A percentile compares a stretch with the other conserved stretches of the same genome.
Conservation (phyloP, 1,140 invertebrate species). For the Euura lappo region DNA sequence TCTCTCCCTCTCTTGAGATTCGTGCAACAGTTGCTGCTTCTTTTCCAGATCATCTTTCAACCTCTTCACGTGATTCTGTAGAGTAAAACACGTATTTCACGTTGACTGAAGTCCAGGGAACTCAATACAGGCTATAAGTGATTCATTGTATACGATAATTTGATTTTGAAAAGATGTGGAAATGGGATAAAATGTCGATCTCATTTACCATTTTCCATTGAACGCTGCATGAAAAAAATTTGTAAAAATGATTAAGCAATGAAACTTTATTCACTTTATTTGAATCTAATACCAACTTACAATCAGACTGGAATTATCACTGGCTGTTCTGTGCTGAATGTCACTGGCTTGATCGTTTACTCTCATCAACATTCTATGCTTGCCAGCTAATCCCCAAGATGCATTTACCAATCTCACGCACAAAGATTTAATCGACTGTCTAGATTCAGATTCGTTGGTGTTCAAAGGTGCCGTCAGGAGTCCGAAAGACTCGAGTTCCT, state of each 20-base stretch:
- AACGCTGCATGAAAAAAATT: constrained; percentile 23
- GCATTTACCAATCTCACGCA: constrained; percentile 33
- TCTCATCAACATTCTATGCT: constrained; percentile 34
- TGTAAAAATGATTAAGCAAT: constrained; percentile 2
- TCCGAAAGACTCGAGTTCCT: constrained; percentile 37
- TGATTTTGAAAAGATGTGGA: not conserved
- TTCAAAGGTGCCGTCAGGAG: constrained; percentile 9
- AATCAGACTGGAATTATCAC: constrained; percentile 35
- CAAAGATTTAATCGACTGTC: constrained; percentile 22
- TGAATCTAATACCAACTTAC: constrained; percentile 28
- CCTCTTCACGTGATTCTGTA: constrained; percentile 37
- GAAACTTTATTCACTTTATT: constrained; percentile 9
- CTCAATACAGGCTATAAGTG: not conserved
- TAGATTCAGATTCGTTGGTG: constrained; percentile 13
- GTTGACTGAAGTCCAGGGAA: not conserved
- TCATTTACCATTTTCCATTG: constrained; percentile 23
- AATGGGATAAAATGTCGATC: not conserved
- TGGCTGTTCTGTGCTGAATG: constrained; percentile 26
- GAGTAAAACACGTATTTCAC: not conserved
- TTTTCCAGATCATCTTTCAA: constrained; percentile 35
- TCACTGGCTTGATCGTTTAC: constrained; percentile 31
- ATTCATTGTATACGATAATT: constrained; percentile 9
- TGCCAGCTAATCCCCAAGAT: constrained; percentile 33
- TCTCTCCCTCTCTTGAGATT: constrained; percentile 35
- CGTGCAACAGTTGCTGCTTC: constrained; percentile 26